Evolutionary conservation across 1,140 invertebrate species (phyloP).

Genomic region (Brachystomella parvula): DNA sequence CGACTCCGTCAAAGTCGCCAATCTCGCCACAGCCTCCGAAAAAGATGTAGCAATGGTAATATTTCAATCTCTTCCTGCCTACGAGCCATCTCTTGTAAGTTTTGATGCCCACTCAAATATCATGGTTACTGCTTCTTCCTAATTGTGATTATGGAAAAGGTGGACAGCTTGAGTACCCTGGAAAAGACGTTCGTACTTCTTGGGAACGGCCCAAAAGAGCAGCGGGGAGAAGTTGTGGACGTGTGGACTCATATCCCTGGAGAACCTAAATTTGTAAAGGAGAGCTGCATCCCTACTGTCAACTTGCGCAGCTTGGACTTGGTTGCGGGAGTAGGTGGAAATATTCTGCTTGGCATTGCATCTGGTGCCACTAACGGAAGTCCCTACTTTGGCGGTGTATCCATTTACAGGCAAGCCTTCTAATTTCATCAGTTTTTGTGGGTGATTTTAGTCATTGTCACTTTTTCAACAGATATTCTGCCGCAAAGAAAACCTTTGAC

Average conservation of each 20-base stretch:
- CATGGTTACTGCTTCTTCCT: background rate
- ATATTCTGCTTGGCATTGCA: background rate
- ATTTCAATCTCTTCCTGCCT: background rate
- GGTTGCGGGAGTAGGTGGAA: background rate
- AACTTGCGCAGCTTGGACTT: background rate
- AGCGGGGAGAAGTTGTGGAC: background rate
- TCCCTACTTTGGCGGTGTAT: background rate
- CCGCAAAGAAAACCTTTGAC: background rate
- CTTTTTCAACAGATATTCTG: background rate
- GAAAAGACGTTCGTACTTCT: background rate
- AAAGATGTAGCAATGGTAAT: background rate
- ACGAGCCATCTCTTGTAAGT: background rate
- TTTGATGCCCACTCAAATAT: background rate
- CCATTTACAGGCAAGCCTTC: background rate
- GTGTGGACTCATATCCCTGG: background rate
- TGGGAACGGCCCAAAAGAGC: background rate
- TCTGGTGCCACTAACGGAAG: background rate
- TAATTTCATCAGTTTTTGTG: background rate
- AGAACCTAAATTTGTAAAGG: background rate
- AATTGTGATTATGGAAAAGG: background rate
- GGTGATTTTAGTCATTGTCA: background rate
- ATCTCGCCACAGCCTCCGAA: background rate
- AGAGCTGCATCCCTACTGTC: background rate
- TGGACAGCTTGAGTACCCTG: background rate
- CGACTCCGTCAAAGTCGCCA: background rate